A percentile compares a stretch with the other conserved stretches of the same genome.
Evolutionary conservation across 2,797 vertebrate genomes (phyloP).

Genomic region (Mycteria americana): DNA sequence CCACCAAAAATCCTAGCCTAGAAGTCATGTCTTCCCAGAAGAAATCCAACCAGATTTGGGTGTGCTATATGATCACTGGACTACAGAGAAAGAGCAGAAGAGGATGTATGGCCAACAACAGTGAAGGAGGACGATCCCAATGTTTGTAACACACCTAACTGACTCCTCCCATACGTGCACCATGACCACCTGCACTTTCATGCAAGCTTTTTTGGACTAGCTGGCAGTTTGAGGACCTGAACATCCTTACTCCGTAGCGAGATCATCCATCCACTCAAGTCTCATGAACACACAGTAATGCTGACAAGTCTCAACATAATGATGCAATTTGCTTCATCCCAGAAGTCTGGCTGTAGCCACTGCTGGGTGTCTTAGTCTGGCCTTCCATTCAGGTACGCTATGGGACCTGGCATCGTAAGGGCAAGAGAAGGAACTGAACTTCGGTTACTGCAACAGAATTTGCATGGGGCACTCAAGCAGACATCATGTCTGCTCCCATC

Average conservation of each 20-base stretch:
- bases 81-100: background rate
- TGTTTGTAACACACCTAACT: background rate
- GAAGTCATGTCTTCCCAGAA: background rate
- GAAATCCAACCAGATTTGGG: background rate
- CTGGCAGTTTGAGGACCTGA: background rate
- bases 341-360: background rate
- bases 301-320: background rate
- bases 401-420: background rate
- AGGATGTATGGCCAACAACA: background rate
- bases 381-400: background rate
- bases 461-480: background rate
- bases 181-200: background rate
- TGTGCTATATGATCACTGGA: background rate
- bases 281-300: background rate
- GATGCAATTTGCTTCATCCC: background rate
- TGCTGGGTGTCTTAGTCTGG: background rate
- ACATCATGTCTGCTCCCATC: background rate
- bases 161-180: rapidly evolving
- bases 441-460: no score
- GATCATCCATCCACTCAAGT: background rate
- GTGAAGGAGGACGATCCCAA: background rate
- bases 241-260: background rate
- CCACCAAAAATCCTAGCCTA: background rate
- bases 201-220: background rate
- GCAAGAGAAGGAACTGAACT: background rate